These are phyloP conservation scores for Lepisosteus osseus DNA, from an alignment of 2,113 vertebrate genomes.

Conservation along the genomic window DNA sequence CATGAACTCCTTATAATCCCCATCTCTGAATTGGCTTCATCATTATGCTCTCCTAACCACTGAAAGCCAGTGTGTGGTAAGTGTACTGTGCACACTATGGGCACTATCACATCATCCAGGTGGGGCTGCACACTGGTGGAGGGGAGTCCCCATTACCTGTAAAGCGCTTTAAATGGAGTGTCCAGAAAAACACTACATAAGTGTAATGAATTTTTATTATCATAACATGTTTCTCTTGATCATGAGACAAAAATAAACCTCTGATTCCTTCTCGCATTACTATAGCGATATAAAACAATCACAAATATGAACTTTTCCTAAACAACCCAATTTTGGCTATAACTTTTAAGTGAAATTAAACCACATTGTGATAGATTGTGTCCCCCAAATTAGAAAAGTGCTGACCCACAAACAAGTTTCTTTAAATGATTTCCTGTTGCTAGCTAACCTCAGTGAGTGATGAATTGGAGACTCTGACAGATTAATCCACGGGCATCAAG, in stretches of 20 bases:
- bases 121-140: too few species aligned
- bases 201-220: too few species aligned
- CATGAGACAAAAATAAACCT: background rate
- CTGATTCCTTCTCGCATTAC: slow-evolving; percentile 12
- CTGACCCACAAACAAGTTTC: slow-evolving; percentile 40
- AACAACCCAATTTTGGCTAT: slow-evolving; percentile 32
- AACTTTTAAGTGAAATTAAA: slow-evolving; percentile 27
- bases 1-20: too few species aligned
- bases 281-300: slow-evolving; percentile 23
- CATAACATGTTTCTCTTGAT: too few species aligned
- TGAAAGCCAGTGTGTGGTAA: too few species aligned
- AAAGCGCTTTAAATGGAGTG: too few species aligned
- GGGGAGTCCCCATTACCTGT: too few species aligned
- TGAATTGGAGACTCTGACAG: slow-evolving; percentile 45
- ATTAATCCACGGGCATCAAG: slow-evolving; percentile 45
- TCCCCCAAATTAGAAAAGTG: slow-evolving; percentile 36
- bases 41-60: too few species aligned
- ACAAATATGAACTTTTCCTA: slow-evolving; percentile 10
- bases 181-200: too few species aligned
- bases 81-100: too few species aligned
- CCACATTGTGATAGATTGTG: slow-evolving; percentile 39
- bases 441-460: slow-evolving; percentile 50
- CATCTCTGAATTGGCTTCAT: too few species aligned
- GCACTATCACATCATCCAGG: too few species aligned
- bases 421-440: slow-evolving; percentile 45